These are phyloP conservation scores for Drosophila incognita DNA, from an alignment of 2,888 invertebrate genomes.

Conservation along the genomic window DNA sequence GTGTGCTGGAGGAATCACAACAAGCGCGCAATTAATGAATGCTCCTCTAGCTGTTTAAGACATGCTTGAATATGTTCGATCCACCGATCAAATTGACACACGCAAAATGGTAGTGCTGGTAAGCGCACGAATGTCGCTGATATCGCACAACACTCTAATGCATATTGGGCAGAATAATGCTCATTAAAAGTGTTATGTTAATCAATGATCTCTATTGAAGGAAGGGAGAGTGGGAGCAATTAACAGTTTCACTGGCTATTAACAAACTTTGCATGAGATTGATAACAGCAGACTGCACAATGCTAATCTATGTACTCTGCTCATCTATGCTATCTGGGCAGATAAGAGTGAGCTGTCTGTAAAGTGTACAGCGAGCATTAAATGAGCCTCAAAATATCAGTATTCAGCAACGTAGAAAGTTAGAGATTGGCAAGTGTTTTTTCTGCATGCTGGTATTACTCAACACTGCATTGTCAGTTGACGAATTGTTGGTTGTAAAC, in stretches of 20 bases:
- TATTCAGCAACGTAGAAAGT: not conserved
- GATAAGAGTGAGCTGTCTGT: not conserved
- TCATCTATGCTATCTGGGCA: not conserved
- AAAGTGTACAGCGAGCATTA: not conserved
- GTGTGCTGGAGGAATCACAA: conserved; percentile 9
- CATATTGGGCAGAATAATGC: not conserved
- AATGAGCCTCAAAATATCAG: not conserved
- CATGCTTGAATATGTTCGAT: conserved; percentile 17
- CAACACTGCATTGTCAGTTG: conserved; percentile 2
- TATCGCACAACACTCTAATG: not conserved
- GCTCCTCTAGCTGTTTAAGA: not conserved
- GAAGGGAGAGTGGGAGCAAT: not conserved
- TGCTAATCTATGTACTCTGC: not conserved
- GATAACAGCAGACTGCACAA: not conserved
- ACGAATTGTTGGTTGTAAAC: not conserved
- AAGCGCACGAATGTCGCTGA: conserved; percentile 3
- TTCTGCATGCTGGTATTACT: not conserved
- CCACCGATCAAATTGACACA: conserved; percentile 26
- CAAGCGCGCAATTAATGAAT: conserved; percentile 55
- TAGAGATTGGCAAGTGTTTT: not conserved
- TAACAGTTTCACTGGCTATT: not conserved
- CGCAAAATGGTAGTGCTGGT: conserved; percentile 11
- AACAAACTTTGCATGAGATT: not conserved
- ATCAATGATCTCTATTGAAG: not conserved
- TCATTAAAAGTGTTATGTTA: not conserved